Conservation (phyloP, 1,140 invertebrate species). For the Dendrolimus punctatus region DNA sequence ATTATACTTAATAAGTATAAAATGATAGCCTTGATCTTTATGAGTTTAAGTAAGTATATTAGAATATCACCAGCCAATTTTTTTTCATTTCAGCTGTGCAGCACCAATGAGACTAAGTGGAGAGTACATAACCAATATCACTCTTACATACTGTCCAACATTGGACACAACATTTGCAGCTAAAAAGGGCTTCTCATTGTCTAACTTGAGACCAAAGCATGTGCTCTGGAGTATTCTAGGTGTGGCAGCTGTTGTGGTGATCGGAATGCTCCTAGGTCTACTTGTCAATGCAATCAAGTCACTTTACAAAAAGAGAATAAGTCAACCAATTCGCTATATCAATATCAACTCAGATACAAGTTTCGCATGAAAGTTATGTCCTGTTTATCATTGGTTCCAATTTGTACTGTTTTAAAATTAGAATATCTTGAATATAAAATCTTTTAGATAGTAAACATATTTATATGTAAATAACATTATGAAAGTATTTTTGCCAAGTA, state of each 20-base stretch:
- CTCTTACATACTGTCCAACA: conserved; percentile 44
- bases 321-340: conserved; percentile 49
- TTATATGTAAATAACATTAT: conserved; percentile 16
- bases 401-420: conserved; percentile 8
- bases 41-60: no score
- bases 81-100: conserved; percentile 53
- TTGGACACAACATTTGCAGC: conserved; percentile 42
- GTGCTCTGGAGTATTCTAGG: conserved; percentile 57
- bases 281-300: conserved; percentile 44
- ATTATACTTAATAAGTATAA: no score
- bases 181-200: conserved; percentile 37
- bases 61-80: conserved; percentile 1
- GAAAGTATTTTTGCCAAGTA: conserved; percentile 7
- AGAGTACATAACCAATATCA: conserved; percentile 53
- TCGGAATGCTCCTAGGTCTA: conserved; percentile 52
- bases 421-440: conserved; percentile 7
- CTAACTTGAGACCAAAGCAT: conserved; percentile 52
- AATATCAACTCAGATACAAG: conserved; percentile 47
- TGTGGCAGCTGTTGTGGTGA: conserved; percentile 40
- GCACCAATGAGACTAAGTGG: conserved; percentile 57
- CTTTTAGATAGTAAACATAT: conserved; percentile 12
- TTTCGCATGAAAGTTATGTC: conserved; percentile 34
- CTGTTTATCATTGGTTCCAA: conserved; percentile 4
- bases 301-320: conserved; percentile 44
- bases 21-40: no score